Percentiles rank a stretch among this genome's conserved stretches.
phyloP scores from a whole-genome alignment of 2,888 invertebrate genomes.

The Lasius platythorax region DNA sequence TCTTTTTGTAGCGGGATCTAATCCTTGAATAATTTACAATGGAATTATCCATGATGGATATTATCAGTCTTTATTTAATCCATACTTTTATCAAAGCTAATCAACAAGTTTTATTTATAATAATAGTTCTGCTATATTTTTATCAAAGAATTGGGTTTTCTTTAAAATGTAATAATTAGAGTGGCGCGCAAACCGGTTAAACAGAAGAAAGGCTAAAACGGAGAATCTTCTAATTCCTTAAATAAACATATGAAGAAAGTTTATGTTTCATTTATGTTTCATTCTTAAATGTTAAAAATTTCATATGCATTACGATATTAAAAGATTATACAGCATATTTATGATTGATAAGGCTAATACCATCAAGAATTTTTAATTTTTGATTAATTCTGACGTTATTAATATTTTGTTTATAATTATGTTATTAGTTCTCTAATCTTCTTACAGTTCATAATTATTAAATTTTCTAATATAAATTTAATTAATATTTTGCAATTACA shows the following conservation, averaged over 20 bases:
- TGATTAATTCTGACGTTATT: slow-evolving; percentile 2
- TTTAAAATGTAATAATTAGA: neutral
- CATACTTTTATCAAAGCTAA: neutral
- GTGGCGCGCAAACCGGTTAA: neutral
- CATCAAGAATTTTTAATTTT: neutral
- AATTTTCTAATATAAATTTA: neutral
- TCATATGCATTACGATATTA: neutral
- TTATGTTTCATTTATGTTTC: neutral
- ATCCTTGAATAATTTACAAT: neutral
- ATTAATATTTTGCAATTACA: neutral
- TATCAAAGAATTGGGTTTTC: neutral
- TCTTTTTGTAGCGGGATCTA: neutral
- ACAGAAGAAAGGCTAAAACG: neutral
- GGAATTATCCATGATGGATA: neutral
- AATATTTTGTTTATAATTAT: neutral
- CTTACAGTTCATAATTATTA: neutral
- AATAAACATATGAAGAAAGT: neutral
- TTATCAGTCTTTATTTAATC: neutral
- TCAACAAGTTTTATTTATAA: neutral
- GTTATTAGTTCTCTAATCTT: neutral
- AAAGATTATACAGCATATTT: neutral
- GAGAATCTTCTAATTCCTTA: neutral
- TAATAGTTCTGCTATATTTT: neutral
- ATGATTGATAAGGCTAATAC: neutral
- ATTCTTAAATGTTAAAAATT: neutral